phyloP scores from a whole-genome alignment of 2,888 invertebrate species.

The Pollenia labialis region DNA sequence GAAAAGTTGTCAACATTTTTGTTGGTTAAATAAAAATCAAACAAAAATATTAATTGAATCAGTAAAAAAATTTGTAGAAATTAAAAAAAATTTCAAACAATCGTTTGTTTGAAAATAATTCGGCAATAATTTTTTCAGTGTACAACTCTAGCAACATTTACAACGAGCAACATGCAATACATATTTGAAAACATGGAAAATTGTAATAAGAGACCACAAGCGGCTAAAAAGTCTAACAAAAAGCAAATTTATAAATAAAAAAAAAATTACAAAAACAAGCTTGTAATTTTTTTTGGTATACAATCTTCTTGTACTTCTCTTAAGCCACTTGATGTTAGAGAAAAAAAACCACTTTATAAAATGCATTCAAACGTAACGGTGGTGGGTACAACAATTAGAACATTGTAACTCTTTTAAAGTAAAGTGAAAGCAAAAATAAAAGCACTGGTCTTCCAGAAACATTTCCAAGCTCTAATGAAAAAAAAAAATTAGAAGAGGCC shows the following conservation, averaged over 20 bases:
- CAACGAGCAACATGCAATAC: conserved; percentile 52
- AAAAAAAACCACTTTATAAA: conserved; percentile 47
- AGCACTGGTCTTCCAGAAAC: conserved; percentile 7
- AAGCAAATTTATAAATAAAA: conserved; percentile 15
- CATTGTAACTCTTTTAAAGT: conserved; percentile 59
- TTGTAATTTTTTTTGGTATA: conserved; percentile 6
- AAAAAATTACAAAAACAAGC: conserved; percentile 1
- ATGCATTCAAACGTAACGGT: conserved; percentile 71
- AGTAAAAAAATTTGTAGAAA: too few species aligned
- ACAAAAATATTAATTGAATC: too few species aligned
- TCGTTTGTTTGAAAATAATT: too few species aligned
- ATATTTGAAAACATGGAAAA: conserved; percentile 72
- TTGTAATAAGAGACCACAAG: conserved; percentile 66
- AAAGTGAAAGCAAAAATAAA: conserved; percentile 62
- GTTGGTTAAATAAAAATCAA: too few species aligned
- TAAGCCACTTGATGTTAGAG: not conserved
- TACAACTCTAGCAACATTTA: conserved; percentile 36
- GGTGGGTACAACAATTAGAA: conserved; percentile 70
- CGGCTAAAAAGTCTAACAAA: conserved; percentile 52
- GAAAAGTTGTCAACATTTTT: too few species aligned
- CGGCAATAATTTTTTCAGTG: too few species aligned
- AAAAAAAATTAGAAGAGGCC: conserved; percentile 6
- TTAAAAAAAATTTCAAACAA: too few species aligned
- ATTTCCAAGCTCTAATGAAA: not conserved
- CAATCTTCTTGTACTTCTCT: conserved; percentile 18